Conservation (phyloP, 2,797 vertebrate species). For the Melopsittacus undulatus region DNA sequence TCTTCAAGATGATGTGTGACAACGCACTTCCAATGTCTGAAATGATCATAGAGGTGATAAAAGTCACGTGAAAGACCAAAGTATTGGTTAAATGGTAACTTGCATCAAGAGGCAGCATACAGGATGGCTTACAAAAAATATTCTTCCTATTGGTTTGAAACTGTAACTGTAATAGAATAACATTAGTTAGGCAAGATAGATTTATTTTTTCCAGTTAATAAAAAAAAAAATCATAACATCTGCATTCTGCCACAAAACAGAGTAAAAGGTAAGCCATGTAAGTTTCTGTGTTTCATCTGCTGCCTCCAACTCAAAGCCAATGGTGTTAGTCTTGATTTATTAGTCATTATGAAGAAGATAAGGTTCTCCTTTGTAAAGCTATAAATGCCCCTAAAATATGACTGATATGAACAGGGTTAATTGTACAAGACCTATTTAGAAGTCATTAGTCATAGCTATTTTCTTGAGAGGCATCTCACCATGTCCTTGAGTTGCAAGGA, state of each 20-base stretch:
- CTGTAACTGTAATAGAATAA: not conserved
- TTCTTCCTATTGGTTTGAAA: not conserved
- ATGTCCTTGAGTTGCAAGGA: not conserved
- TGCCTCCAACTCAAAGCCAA: not conserved
- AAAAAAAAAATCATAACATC: not conserved
- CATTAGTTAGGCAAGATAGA: not conserved
- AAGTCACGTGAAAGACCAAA: not conserved
- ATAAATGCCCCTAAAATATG: not conserved
- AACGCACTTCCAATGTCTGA: not conserved
- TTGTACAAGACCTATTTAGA: not conserved
- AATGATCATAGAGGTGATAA: not conserved
- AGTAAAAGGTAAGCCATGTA: not conserved
- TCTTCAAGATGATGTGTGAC: not conserved
- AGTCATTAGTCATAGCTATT: not conserved
- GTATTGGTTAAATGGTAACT: not conserved
- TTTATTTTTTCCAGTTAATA: not conserved
- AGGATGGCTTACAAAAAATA: not conserved
- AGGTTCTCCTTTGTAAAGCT: not conserved
- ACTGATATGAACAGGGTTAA: not conserved
- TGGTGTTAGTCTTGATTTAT: slow-evolving; percentile 3
- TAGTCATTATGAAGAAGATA: not conserved
- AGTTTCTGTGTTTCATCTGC: not conserved
- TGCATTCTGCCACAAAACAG: not conserved
- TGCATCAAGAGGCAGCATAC: not conserved
- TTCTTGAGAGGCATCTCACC: not conserved